Evolutionary conservation across 1,140 invertebrate genomes (phyloP), one percentile per base, ranked within the genome.

Genomic region (Araneus ventricosus): DNA sequence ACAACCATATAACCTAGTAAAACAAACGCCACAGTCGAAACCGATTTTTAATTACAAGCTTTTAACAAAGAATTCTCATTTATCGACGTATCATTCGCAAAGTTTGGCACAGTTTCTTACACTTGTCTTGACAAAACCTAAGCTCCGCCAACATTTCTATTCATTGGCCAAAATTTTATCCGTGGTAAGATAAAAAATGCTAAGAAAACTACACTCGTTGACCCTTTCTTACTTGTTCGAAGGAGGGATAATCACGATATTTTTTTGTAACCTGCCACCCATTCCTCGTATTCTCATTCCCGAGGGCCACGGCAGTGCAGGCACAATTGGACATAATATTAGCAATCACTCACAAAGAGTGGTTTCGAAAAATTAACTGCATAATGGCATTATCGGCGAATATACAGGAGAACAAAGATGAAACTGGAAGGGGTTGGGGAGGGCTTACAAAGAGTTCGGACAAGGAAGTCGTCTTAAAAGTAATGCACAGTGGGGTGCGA

Each of bases 31-130:
- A 67, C 63, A 67, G 45, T 27, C 6, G 24, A 67, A n/a, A 61
- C 59, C 20, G 59, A 61, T 7, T 61, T n/a, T 24, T 20, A 61
- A 61, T 52, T 61, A 61, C 20, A n/a, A n/a, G 7, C 27, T 67
- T 67, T 67, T 67, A 67, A 75, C 70, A 75, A 75, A 34, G 34
- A 37, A 5, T 75, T 75, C 70, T 34, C 70, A 75, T 75, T 34
- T 75, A 75, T 75, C 70, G 37, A 20, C 17, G 10, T 30, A 6
- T 14, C 70, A 75, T 70, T 70, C 27, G 8, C 63, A n/a, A 10
- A 27, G 17, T n/a, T n/a, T 75, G 70, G 30, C 70, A 75, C 70
- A 75, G 30, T 75, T 75, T 75, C 34, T 75, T 75, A 24, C 34
- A 75, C 10, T 75, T 75, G 17, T 34, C 20, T 67, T 27, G 27